These are phyloP conservation scores for Onthophagus taurus DNA, from an alignment of 1,140 invertebrate genomes.

Conservation along the genomic window DNA sequence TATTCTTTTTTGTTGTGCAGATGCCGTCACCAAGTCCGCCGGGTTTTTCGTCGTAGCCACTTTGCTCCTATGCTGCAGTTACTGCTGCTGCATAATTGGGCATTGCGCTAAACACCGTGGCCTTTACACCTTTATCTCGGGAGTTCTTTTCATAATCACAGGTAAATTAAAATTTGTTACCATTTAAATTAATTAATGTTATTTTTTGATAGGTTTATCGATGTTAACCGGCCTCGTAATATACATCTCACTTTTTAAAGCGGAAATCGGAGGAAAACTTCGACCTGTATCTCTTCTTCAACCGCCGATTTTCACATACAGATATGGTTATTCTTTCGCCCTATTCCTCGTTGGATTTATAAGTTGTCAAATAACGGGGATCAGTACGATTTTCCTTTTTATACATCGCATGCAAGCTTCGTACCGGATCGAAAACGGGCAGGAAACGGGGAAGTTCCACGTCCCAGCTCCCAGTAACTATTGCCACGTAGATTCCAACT, in stretches of 20 bases:
- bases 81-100: constrained; percentile 54
- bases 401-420: constrained; percentile 62
- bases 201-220: constrained; percentile 56
- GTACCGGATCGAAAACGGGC: constrained; percentile 38
- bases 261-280: constrained; percentile 78
- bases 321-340: constrained; percentile 79
- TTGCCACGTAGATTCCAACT: constrained; percentile 28
- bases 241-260: constrained; percentile 87
- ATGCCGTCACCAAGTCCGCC: constrained; percentile 60
- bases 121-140: constrained; percentile 59
- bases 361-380: constrained; percentile 71
- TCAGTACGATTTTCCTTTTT: constrained; percentile 77
- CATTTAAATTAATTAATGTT: background rate
- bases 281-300: constrained; percentile 66
- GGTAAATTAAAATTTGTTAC: constrained; percentile 39
- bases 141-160: constrained; percentile 62
- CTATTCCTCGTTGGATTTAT: constrained; percentile 78
- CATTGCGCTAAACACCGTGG: constrained; percentile 50
- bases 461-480: constrained; percentile 26
- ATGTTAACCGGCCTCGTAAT: constrained; percentile 84
- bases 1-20: constrained; percentile 41
- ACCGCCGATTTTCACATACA: constrained; percentile 71
- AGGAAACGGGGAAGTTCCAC: constrained; percentile 29
- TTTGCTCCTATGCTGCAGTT: constrained; percentile 51
- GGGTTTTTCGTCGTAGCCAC: constrained; percentile 57